Evolutionary conservation across 2,888 invertebrate genomes (phyloP).

Genomic region (Tinea pellionella): DNA sequence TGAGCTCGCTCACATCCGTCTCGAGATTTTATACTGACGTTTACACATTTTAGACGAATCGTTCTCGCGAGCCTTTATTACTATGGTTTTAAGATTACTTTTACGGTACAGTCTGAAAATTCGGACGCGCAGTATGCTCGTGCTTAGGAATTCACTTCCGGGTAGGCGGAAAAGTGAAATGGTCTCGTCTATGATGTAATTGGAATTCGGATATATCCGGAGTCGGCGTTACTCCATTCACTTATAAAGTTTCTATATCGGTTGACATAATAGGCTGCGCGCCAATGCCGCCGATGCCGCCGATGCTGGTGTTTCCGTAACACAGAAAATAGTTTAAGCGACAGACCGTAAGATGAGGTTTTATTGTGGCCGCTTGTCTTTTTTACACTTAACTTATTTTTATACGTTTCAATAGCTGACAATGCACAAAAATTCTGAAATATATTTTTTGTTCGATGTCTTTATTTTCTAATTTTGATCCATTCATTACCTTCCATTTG

Average conservation of each 20-base stretch:
- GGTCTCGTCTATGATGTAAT: slow-evolving; percentile 69
- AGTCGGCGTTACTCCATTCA: slow-evolving; percentile 64
- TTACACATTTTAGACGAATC: slow-evolving; percentile 3
- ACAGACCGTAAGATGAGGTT: slow-evolving; percentile 41
- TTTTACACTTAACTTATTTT: slow-evolving; percentile 12
- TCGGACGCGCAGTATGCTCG: slow-evolving; percentile 62
- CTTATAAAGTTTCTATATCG: slow-evolving; percentile 61
- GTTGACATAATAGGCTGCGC: slow-evolving; percentile 57
- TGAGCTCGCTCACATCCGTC: slow-evolving; percentile 61
- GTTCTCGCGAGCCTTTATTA: not conserved
- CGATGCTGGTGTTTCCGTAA: slow-evolving; percentile 36
- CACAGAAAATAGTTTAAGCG: slow-evolving; percentile 37
- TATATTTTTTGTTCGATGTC: not conserved
- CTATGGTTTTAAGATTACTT: slow-evolving; percentile 29
- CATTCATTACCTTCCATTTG: not conserved
- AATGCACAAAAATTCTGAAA: not conserved
- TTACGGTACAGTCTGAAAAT: slow-evolving; percentile 29
- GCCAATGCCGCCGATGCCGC: slow-evolving; percentile 30
- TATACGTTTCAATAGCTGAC: not conserved
- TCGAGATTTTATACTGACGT: slow-evolving; percentile 46
- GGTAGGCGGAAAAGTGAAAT: slow-evolving; percentile 70
- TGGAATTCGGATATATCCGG: slow-evolving; percentile 70
- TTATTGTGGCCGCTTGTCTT: slow-evolving; percentile 19
- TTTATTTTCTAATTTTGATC: not conserved
- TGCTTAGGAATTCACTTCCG: slow-evolving; percentile 70